A percentile compares a stretch with the other conserved stretches of the same genome.
Evolutionary conservation across 2,113 vertebrate species (phyloP).

Genomic region (Macquaria australasica): DNA sequence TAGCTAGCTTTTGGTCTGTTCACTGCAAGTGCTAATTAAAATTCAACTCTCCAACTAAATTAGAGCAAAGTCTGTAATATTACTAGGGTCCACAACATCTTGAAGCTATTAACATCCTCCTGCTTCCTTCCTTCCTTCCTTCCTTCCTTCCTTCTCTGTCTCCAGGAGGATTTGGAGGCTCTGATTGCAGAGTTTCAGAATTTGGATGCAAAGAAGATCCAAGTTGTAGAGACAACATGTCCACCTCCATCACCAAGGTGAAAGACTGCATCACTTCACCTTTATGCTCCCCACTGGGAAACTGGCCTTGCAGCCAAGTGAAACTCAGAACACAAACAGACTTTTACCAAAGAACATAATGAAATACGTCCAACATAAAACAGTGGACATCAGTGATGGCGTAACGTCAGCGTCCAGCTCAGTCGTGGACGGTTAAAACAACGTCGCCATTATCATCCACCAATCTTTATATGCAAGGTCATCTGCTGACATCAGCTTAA

Average conservation of each 20-base stretch:
- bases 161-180: constrained; percentile 94
- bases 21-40: background rate
- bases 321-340: background rate
- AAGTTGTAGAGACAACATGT: constrained; percentile 88
- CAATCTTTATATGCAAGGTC: background rate
- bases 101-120: background rate
- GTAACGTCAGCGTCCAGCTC: background rate
- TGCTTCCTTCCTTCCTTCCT: background rate
- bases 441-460: background rate
- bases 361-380: background rate
- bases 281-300: background rate
- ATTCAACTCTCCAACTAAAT: background rate
- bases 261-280: background rate
- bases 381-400: background rate
- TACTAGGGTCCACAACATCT: background rate
- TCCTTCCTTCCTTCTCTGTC: background rate
- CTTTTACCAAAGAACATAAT: background rate
- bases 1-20: background rate
- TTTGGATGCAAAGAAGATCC: constrained; percentile 92
- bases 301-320: background rate
- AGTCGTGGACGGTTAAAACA: background rate
- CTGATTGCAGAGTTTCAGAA: constrained; percentile 95
- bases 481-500: background rate
- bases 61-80: background rate
- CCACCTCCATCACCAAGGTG: constrained; percentile 91